phyloP scores from a whole-genome alignment of 1,140 invertebrate genomes.

The Conus ventricosus region DNA sequence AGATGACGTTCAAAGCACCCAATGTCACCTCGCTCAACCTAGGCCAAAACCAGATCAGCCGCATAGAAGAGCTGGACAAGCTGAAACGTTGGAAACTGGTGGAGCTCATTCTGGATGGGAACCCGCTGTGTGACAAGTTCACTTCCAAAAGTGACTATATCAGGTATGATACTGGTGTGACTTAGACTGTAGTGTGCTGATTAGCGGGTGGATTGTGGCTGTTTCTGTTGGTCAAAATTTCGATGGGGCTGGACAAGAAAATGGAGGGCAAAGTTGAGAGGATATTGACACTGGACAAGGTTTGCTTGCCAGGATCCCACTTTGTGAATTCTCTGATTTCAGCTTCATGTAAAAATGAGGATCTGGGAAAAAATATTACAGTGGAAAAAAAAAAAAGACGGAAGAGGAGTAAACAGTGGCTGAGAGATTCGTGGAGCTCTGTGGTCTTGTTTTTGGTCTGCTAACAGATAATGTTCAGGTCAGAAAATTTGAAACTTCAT shows the following conservation, averaged over 20 bases:
- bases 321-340: no score
- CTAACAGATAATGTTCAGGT: no score
- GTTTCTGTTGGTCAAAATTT: background rate
- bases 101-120: constrained; percentile 86
- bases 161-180: constrained; percentile 80
- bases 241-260: background rate
- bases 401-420: no score
- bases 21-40: constrained; percentile 88
- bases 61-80: constrained; percentile 82
- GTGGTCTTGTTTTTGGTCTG: no score
- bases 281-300: no score
- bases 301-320: no score
- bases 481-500: no score
- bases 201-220: background rate
- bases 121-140: constrained; percentile 87
- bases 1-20: constrained; percentile 81
- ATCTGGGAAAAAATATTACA: no score
- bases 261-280: background rate
- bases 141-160: constrained; percentile 86
- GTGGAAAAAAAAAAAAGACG: no score
- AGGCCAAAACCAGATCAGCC: constrained; percentile 87
- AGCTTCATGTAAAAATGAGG: no score
- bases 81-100: constrained; percentile 83
- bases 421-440: no score
- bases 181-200: background rate